Conservation (phyloP, 2,888 invertebrate genomes). For the Pseudanteris insignis region DNA sequence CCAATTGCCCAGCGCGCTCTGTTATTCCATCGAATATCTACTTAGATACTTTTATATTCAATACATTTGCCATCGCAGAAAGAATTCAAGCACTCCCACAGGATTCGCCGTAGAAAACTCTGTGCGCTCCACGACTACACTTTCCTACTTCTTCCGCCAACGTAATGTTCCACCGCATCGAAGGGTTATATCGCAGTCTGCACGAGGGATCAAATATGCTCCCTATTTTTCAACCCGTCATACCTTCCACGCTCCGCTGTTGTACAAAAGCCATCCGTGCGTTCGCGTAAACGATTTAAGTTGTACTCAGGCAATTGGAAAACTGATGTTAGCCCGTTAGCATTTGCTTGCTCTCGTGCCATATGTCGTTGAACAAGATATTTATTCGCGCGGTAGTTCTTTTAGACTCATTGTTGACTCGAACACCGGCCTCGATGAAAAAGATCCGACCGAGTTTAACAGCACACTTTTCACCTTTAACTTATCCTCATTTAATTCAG, state of each 20-base stretch:
- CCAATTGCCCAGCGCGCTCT: conserved; percentile 40
- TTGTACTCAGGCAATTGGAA: conserved; percentile 28
- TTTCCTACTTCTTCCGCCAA: conserved; percentile 31
- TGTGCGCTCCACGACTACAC: conserved; percentile 12
- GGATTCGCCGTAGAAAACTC: conserved; percentile 51
- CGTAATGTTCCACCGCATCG: conserved; percentile 55
- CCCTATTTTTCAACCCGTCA: conserved; percentile 26
- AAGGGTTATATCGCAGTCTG: conserved; percentile 51
- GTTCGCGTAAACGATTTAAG: conserved; percentile 24
- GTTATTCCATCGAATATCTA: conserved; percentile 62
- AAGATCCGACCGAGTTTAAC: too few species aligned
- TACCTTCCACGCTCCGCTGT: conserved; percentile 4
- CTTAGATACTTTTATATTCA: conserved; percentile 65
- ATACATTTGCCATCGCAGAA: conserved; percentile 59
- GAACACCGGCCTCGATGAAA: too few species aligned
- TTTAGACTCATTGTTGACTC: too few species aligned
- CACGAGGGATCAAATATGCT: conserved; percentile 27
- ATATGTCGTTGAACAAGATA: too few species aligned
- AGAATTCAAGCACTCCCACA: conserved; percentile 61
- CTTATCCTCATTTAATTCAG: too few species aligned
- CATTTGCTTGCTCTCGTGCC: too few species aligned
- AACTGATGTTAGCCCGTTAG: too few species aligned
- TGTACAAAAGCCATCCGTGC: conserved; percentile 14
- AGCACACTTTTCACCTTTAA: too few species aligned
- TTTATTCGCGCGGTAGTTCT: too few species aligned